These are phyloP conservation scores for Geotrupes spiniger DNA, from an alignment of 2,888 invertebrate species.

Conservation along the genomic window DNA sequence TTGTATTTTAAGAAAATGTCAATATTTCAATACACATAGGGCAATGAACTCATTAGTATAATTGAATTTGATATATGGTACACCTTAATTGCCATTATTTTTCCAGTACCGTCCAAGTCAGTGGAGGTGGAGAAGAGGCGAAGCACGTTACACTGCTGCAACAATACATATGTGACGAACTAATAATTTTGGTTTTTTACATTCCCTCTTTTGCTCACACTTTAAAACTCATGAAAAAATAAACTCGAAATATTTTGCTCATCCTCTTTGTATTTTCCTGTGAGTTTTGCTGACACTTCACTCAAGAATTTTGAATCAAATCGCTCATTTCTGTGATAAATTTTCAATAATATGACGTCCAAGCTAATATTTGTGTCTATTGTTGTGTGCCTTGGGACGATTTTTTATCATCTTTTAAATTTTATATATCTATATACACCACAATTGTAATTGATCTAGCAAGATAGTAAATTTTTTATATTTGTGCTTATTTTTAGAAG, in stretches of 20 bases:
- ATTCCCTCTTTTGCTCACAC: background rate
- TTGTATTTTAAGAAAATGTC: too few relatives aligned
- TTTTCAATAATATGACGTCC: constrained; percentile 15
- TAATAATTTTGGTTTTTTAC: background rate
- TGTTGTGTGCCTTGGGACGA: too few relatives aligned
- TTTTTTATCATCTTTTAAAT: too few relatives aligned
- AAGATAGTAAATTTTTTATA: too few relatives aligned
- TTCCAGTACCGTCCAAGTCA: constrained; percentile 91
- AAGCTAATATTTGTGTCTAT: constrained; percentile 9
- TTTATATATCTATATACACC: too few relatives aligned
- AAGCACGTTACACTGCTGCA: constrained; percentile 90
- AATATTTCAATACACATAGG: too few relatives aligned
- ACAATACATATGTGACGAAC: constrained; percentile 85
- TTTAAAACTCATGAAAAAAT: background rate
- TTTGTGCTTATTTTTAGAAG: too few relatives aligned
- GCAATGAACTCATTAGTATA: too few relatives aligned
- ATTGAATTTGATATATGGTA: too few relatives aligned
- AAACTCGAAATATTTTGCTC: background rate
- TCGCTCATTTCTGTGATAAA: constrained; percentile 19
- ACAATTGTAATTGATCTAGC: too few relatives aligned
- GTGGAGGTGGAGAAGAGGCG: constrained; percentile 89
- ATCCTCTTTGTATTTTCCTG: background rate
- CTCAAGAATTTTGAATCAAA: background rate
- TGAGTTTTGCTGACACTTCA: background rate
- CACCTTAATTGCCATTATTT: constrained; percentile 29